Conservation (phyloP, 2,113 vertebrate genomes). For the Passerina amoena region DNA sequence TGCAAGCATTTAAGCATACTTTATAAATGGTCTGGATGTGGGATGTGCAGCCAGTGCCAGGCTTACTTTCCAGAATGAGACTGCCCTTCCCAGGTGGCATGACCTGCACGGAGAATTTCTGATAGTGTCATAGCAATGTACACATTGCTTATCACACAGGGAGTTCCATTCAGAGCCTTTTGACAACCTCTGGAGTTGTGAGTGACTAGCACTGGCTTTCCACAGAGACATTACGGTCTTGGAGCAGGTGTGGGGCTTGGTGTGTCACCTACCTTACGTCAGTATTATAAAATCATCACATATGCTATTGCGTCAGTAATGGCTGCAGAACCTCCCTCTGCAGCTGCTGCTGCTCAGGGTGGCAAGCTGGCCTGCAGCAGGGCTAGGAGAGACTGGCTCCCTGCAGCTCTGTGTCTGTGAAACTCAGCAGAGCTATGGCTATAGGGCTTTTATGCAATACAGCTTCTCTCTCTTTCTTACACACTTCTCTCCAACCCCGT, state of each 20-base stretch:
- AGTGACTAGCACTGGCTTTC: not conserved
- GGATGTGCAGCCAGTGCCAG: not conserved
- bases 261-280: not conserved
- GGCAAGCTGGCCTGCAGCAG: not conserved
- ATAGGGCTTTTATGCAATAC: not conserved
- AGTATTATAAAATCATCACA: not conserved
- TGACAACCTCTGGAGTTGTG: not conserved
- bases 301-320: not conserved
- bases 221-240: rapidly evolving
- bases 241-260: not conserved
- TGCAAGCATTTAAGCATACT: not conserved
- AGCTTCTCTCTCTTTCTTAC: not conserved
- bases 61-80: not conserved
- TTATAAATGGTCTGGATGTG: not conserved
- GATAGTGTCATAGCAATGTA: not conserved
- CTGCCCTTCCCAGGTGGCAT: not conserved
- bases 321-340: not conserved
- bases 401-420: not conserved
- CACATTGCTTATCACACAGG: not conserved
- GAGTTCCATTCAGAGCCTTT: not conserved
- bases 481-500: not conserved
- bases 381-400: not conserved
- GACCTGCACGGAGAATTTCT: not conserved
- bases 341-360: not conserved
- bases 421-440: not conserved